A percentile compares a stretch with the other conserved stretches of the same genome.
phyloP scores from a whole-genome alignment of 2,888 invertebrate genomes.

The Mantis religiosa region DNA sequence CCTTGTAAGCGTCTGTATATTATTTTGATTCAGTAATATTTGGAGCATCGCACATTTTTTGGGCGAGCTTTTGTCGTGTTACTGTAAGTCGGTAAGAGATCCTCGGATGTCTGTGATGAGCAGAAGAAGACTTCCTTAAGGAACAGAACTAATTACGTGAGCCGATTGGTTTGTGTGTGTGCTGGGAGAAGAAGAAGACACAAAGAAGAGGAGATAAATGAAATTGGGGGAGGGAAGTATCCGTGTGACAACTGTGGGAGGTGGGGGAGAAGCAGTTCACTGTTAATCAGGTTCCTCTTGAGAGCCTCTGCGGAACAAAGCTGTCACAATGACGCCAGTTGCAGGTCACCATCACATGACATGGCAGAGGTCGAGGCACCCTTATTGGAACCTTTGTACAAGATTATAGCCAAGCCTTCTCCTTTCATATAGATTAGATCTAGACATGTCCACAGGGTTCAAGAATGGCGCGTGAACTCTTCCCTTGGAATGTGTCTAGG shows the following conservation, averaged over 20 bases:
- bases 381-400: neutral
- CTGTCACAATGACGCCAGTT: neutral
- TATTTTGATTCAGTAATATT: no score
- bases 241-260: neutral
- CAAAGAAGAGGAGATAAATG: neutral
- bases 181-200: neutral
- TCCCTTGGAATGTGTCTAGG: neutral
- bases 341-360: neutral
- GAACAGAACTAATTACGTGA: constrained; percentile 10
- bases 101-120: neutral
- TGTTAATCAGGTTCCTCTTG: neutral
- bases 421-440: neutral
- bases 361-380: neutral
- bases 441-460: neutral
- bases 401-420: neutral
- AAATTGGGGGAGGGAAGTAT: neutral
- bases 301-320: neutral
- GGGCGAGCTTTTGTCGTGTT: neutral
- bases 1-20: no score
- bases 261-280: neutral
- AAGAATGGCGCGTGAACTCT: neutral
- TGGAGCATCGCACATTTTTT: no score
- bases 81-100: neutral
- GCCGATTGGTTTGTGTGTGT: neutral
- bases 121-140: constrained; percentile 1